These are phyloP conservation scores for Allolobophora icterica DNA, from an alignment of 2,888 invertebrate genomes.

Conservation along the genomic window DNA sequence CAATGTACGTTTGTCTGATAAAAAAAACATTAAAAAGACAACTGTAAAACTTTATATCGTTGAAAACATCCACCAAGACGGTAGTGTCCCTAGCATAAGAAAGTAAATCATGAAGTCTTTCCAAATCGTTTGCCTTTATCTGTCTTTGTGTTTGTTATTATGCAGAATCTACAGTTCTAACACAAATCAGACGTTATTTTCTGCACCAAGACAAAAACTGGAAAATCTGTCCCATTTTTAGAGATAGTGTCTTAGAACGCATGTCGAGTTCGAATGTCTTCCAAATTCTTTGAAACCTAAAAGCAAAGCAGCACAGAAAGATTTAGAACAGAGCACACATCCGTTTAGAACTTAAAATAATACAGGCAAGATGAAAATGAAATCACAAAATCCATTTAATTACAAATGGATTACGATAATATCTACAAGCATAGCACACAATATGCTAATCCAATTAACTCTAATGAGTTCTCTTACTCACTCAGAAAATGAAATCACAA, in stretches of 20 bases:
- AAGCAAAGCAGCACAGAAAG: slow-evolving; percentile 45
- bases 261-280: slow-evolving; percentile 97
- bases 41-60: background rate
- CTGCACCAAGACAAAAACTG: background rate
- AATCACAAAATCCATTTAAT: background rate
- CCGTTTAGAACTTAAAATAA: background rate
- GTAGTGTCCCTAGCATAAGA: background rate
- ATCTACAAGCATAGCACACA: no score
- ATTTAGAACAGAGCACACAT: slow-evolving; percentile 7
- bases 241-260: slow-evolving; percentile 79
- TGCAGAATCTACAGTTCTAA: background rate
- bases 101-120: background rate
- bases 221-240: slow-evolving; percentile 30
- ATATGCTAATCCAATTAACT: no score
- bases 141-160: background rate
- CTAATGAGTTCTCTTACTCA: background rate
- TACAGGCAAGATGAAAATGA: background rate
- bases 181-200: background rate
- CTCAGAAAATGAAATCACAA: background rate
- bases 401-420: no score
- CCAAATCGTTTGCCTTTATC: background rate
- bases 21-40: background rate
- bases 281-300: slow-evolving; percentile 89
- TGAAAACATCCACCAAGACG: background rate
- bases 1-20: background rate